Percentiles rank a stretch among this genome's conserved stretches.
Evolutionary conservation across 2,888 invertebrate genomes (phyloP).

Genomic region (Phortica okadai): DNA sequence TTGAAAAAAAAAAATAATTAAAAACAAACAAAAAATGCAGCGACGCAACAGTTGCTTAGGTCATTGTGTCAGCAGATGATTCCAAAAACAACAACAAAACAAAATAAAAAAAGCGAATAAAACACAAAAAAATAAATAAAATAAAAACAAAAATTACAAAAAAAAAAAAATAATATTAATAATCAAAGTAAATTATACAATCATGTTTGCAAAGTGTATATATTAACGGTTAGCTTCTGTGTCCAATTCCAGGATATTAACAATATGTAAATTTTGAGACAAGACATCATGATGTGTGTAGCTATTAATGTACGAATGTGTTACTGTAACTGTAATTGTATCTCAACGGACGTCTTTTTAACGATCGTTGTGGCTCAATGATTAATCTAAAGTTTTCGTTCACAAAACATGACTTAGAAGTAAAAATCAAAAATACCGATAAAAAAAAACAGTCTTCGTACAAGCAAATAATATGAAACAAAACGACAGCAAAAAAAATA

Average conservation of each 20-base stretch:
- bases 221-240: neutral
- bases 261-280: neutral
- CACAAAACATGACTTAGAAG: conserved; percentile 21
- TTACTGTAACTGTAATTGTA: neutral
- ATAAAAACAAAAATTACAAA: too few species aligned
- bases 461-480: neutral
- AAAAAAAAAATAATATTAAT: too few species aligned
- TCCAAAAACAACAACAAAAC: too few species aligned
- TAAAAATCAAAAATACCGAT: neutral
- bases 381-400: neutral
- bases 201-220: neutral
- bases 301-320: neutral
- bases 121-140: neutral
- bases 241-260: neutral
- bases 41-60: neutral
- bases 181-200: neutral
- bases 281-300: neutral
- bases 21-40: neutral
- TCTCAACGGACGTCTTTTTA: too few species aligned
- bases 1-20: neutral
- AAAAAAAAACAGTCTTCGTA: neutral
- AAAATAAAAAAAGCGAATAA: neutral
- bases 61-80: neutral
- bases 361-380: neutral
- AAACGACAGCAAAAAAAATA: neutral